A percentile compares a stretch with the other conserved stretches of the same genome.
phyloP scores from a whole-genome alignment of 2,113 vertebrate species.

The Aplodontia rufa region DNA sequence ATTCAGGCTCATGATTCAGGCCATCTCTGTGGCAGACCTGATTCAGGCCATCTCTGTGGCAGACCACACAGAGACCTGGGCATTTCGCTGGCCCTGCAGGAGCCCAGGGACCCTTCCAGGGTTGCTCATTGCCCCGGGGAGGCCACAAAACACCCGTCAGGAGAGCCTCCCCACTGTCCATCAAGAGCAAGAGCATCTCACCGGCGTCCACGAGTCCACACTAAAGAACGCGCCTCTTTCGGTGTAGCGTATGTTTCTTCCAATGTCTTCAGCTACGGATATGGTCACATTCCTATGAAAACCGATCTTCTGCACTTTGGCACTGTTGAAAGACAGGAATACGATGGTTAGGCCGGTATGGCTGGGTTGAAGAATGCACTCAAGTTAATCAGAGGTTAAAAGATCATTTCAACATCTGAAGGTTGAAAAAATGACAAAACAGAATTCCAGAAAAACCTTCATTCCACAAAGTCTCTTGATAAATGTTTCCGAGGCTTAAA shows the following conservation, averaged over 20 bases:
- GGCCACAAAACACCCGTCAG: background rate
- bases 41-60: background rate
- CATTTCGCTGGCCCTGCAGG: background rate
- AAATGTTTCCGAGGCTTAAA: background rate
- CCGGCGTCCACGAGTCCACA: constrained; percentile 82
- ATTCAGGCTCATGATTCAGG: background rate
- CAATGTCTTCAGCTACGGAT: constrained; percentile 41
- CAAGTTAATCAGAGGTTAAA: background rate
- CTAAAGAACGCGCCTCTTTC: constrained; percentile 84
- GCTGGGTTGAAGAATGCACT: accelerated
- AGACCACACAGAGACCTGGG: background rate
- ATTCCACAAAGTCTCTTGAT: background rate
- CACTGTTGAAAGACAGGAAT: constrained; percentile 62
- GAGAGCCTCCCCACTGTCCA: background rate
- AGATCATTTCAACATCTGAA: background rate
- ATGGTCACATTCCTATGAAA: constrained; percentile 68
- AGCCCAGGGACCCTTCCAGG: background rate
- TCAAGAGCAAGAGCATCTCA: constrained; percentile 55
- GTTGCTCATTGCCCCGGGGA: accelerated
- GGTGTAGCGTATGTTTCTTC: constrained; percentile 79
- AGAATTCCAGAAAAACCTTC: background rate
- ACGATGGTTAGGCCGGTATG: background rate
- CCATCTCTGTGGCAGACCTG: background rate
- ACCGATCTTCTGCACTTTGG: constrained; percentile 64
- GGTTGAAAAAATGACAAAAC: background rate